These are phyloP conservation scores for Rhea americana DNA, from an alignment of 2,113 vertebrate species.

Conservation along the genomic window DNA sequence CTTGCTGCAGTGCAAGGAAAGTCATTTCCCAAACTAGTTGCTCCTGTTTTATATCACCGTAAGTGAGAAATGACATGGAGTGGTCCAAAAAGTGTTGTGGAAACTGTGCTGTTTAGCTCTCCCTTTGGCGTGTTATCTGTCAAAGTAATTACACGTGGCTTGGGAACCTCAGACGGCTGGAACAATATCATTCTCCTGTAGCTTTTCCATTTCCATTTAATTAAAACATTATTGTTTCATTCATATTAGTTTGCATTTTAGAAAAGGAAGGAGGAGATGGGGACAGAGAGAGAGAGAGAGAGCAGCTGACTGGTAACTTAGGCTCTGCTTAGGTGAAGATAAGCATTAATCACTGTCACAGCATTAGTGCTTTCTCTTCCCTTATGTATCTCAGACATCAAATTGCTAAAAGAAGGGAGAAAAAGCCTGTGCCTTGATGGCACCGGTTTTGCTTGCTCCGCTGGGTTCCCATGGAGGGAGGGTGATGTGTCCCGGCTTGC, in stretches of 20 bases:
- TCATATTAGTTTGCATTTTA: slow-evolving; percentile 7
- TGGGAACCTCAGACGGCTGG: not conserved
- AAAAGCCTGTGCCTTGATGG: not conserved
- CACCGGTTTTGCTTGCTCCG: not conserved
- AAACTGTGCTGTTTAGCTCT: not conserved
- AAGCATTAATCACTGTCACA: slow-evolving; percentile 28
- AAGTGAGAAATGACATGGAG: not conserved
- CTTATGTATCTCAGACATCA: not conserved
- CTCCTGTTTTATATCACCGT: not conserved
- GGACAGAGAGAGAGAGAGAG: not conserved
- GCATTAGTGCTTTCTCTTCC: not conserved
- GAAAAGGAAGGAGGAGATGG: not conserved
- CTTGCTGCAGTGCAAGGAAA: not conserved
- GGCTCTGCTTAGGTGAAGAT: not conserved
- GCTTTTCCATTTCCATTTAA: slow-evolving; percentile 39
- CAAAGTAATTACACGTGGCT: not conserved
- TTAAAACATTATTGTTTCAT: slow-evolving; percentile 53
- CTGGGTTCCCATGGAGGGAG: not conserved
- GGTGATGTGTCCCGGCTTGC: not conserved
- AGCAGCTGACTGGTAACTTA: not conserved
- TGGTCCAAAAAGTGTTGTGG: not conserved
- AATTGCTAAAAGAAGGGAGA: not conserved
- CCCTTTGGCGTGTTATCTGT: not conserved
- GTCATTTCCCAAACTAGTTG: not conserved
- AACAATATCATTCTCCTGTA: not conserved